Evolutionary conservation across 2,888 invertebrate genomes (phyloP).

Genomic region (Tipula vernalis): DNA sequence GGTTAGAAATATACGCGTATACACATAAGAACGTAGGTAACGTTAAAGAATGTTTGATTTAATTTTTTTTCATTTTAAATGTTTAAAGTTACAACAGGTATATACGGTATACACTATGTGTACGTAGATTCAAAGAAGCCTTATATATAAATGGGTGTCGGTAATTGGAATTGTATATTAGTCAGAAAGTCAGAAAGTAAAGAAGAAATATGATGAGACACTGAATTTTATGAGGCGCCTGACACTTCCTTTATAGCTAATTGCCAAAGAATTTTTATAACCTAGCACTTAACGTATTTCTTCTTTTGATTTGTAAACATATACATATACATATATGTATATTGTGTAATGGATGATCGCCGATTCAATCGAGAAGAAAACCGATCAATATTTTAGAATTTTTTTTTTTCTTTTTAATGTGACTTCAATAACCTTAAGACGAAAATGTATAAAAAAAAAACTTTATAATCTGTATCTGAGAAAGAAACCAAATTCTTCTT

Average conservation of each 20-base stretch:
- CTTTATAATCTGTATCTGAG: neutral
- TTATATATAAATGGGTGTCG: neutral
- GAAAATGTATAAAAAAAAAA: neutral
- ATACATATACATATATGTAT: too few species aligned
- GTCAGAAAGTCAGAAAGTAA: neutral
- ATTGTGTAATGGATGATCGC: neutral
- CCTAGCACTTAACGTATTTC: too few species aligned
- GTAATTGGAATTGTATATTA: neutral
- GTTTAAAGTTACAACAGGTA: neutral
- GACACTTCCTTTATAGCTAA: neutral
- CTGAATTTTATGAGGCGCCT: neutral
- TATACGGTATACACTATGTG: neutral
- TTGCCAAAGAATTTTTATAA: neutral
- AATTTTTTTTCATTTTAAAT: neutral
- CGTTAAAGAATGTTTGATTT: neutral
- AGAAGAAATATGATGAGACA: neutral
- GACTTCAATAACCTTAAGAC: conserved; percentile 4
- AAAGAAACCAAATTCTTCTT: neutral
- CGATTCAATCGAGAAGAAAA: neutral
- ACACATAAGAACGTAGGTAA: neutral
- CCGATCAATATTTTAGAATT: neutral
- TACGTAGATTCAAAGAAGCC: neutral
- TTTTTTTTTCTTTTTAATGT: neutral
- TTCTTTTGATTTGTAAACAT: neutral
- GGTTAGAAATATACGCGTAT: neutral